phyloP scores from a whole-genome alignment of 2,888 invertebrate species.

The Drosophila kokeensis region DNA sequence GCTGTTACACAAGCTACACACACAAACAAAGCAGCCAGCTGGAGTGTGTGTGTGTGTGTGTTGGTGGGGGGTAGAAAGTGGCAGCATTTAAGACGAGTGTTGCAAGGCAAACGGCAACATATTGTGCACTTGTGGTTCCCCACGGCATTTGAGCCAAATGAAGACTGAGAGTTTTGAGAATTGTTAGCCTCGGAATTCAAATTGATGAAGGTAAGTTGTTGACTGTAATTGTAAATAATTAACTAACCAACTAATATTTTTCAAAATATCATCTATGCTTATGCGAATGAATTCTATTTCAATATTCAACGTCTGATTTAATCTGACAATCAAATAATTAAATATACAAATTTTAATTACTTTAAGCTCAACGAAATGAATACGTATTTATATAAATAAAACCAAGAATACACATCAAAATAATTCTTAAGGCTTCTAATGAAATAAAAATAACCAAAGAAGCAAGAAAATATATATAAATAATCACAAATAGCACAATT shows the following conservation, averaged over 20 bases:
- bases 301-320: not conserved
- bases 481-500: not conserved
- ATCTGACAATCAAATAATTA: not conserved
- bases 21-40: constrained; percentile 19
- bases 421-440: not conserved
- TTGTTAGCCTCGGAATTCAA: not conserved
- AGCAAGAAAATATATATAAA: not conserved
- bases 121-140: constrained; percentile 3
- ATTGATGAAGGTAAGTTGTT: not conserved
- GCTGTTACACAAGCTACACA: constrained; percentile 68
- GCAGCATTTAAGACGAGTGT: constrained; percentile 24
- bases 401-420: not conserved
- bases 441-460: not conserved
- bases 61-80: not conserved
- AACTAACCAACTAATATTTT: not conserved
- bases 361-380: not conserved
- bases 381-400: not conserved
- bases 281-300: not conserved
- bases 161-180: not conserved
- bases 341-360: not conserved
- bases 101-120: constrained; percentile 8
- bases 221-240: not conserved
- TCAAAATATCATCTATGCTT: not conserved
- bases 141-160: not conserved
- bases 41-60: not conserved